phyloP scores from a whole-genome alignment of 2,888 invertebrate genomes.

The Drosophila acutilabella region DNA sequence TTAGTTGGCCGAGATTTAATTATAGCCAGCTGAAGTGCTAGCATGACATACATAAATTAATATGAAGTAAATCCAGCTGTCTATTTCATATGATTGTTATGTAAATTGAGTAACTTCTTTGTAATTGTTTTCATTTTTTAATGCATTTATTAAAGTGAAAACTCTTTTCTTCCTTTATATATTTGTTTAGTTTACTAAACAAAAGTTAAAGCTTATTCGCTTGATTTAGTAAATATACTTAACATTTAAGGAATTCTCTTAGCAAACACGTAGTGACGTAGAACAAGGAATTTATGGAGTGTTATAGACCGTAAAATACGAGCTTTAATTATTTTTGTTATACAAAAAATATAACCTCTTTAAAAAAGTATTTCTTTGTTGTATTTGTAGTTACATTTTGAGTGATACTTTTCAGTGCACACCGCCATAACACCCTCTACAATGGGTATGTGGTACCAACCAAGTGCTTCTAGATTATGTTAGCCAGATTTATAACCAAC shows the following conservation, averaged over 20 bases:
- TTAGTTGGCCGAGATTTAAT: conserved; percentile 28
- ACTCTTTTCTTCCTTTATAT: neutral
- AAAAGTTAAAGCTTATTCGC: neutral
- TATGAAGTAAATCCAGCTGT: conserved; percentile 19
- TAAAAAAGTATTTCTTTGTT: no score
- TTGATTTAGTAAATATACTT: neutral
- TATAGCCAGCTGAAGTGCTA: conserved; percentile 26
- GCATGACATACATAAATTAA: conserved; percentile 28
- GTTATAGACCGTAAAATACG: neutral
- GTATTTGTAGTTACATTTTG: no score
- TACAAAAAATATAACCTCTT: neutral
- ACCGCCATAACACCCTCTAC: neutral
- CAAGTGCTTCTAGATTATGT: neutral
- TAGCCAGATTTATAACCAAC: conserved; percentile 12
- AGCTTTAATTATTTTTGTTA: neutral
- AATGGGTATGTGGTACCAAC: neutral
- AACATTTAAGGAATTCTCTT: neutral
- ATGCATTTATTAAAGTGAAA: neutral
- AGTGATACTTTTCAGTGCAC: neutral
- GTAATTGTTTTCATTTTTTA: neutral
- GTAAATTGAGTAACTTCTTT: neutral
- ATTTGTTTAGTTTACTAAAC: neutral
- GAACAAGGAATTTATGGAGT: neutral
- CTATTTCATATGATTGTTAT: conserved; percentile 1
- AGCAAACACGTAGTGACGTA: neutral